Evolutionary conservation across 1,140 invertebrate species (phyloP).

Genomic region (Andricus grossulariae): DNA sequence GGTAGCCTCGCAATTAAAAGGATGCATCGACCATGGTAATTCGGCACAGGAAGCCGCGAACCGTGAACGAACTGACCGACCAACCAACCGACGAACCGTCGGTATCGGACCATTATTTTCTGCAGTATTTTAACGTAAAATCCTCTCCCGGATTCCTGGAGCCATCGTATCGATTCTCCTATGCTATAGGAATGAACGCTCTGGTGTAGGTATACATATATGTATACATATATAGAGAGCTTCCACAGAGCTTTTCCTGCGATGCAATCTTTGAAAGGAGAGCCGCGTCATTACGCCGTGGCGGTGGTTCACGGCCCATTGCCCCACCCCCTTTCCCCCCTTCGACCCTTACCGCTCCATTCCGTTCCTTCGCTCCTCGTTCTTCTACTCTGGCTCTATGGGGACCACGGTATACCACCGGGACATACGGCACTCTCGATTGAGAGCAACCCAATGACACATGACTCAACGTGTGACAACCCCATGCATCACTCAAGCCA

Average conservation of each 20-base stretch:
- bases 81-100: slow-evolving; percentile 20
- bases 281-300: slow-evolving; percentile 75
- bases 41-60: slow-evolving; percentile 44
- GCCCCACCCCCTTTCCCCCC: slow-evolving; percentile 60
- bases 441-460: slow-evolving; percentile 68
- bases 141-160: slow-evolving; percentile 65
- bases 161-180: slow-evolving; percentile 70
- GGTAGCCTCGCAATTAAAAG: slow-evolving; percentile 56
- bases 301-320: slow-evolving; percentile 74
- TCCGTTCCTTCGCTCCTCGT: slow-evolving; percentile 50
- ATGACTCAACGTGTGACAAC: slow-evolving; percentile 69
- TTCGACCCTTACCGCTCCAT: slow-evolving; percentile 43
- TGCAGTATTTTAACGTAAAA: slow-evolving; percentile 70
- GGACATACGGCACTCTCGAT: slow-evolving; percentile 58
- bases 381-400: slow-evolving; percentile 45
- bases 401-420: slow-evolving; percentile 41
- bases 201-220: slow-evolving; percentile 44
- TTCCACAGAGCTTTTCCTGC: slow-evolving; percentile 71
- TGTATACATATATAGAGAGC: slow-evolving; percentile 48
- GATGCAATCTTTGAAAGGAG: slow-evolving; percentile 77
- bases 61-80: slow-evolving; percentile 24
- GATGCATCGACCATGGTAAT: slow-evolving; percentile 60
- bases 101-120: slow-evolving; percentile 66
- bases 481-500: slow-evolving; percentile 58
- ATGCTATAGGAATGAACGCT: slow-evolving; percentile 42